A percentile compares a stretch with the other conserved stretches of the same genome.
Evolutionary conservation across 2,888 invertebrate species (phyloP).

Genomic region (Tetragonisca angustula): DNA sequence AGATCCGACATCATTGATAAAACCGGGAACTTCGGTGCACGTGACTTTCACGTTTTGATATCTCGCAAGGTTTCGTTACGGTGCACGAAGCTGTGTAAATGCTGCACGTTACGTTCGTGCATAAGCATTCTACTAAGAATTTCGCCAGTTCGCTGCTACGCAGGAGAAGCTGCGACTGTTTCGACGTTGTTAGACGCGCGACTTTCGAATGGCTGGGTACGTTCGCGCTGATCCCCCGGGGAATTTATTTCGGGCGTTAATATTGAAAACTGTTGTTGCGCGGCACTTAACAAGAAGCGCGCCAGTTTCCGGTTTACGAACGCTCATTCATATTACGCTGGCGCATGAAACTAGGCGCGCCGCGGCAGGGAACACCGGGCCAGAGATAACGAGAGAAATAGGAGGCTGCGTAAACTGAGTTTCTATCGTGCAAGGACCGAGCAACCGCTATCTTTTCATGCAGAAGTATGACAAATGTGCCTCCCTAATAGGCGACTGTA

Average conservation of each 20-base stretch:
- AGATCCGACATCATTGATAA: neutral
- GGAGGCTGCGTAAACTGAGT: neutral
- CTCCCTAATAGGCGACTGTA: neutral
- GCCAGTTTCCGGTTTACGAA: neutral
- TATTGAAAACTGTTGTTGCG: neutral
- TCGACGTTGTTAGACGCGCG: neutral
- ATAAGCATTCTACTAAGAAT: neutral
- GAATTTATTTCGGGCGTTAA: neutral
- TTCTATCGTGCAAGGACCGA: neutral
- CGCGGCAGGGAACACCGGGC: neutral
- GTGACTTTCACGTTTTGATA: neutral
- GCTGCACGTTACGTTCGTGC: neutral
- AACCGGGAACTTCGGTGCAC: neutral
- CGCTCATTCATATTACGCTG: neutral
- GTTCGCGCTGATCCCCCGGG: neutral
- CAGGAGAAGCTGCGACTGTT: neutral
- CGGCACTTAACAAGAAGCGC: neutral
- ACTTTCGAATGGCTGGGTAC: neutral
- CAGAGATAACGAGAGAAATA: conserved; percentile 1
- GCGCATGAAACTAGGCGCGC: neutral
- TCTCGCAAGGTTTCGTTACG: neutral
- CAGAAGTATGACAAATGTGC: neutral
- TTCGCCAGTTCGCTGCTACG: neutral
- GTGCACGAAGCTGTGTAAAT: neutral
- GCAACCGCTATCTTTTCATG: neutral